Evolutionary conservation across 2,888 invertebrate species (phyloP).

Genomic region (Acronicta alni): DNA sequence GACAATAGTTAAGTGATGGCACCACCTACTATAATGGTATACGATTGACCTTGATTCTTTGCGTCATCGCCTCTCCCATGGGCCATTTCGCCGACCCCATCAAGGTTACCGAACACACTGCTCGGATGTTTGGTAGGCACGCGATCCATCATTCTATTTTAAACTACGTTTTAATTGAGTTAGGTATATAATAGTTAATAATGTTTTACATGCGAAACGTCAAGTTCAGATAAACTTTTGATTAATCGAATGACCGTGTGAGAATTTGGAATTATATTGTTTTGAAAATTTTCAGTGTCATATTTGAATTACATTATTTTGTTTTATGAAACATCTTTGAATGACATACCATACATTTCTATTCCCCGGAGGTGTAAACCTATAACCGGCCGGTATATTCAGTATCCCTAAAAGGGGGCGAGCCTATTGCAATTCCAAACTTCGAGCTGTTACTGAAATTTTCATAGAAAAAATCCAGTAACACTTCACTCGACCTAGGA

Average conservation of each 20-base stretch:
- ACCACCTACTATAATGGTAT: conserved; percentile 64
- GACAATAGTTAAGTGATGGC: conserved; percentile 59
- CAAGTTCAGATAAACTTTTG: conserved; percentile 34
- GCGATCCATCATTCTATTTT: conserved; percentile 57
- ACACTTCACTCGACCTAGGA: too few species aligned
- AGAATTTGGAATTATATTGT: conserved; percentile 31
- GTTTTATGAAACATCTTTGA: too few species aligned
- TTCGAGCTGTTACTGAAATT: too few species aligned
- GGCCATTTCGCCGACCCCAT: conserved; percentile 70
- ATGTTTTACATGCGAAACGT: conserved; percentile 32
- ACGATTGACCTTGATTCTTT: conserved; percentile 71
- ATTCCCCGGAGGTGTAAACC: too few species aligned
- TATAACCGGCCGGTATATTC: too few species aligned
- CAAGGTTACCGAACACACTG: conserved; percentile 61
- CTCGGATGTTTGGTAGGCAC: conserved; percentile 43
- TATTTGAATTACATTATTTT: too few species aligned
- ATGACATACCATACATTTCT: too few species aligned
- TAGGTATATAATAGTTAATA: conserved; percentile 45
- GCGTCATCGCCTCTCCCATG: conserved; percentile 73
- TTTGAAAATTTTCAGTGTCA: conserved; percentile 23
- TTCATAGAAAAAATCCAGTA: too few species aligned
- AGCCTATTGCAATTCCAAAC: too few species aligned
- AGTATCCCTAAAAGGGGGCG: too few species aligned
- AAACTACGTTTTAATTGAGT: conserved; percentile 26
- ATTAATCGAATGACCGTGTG: conserved; percentile 41